phyloP scores from a whole-genome alignment of 2,797 vertebrate species.

The Sarcoramphus papa region DNA sequence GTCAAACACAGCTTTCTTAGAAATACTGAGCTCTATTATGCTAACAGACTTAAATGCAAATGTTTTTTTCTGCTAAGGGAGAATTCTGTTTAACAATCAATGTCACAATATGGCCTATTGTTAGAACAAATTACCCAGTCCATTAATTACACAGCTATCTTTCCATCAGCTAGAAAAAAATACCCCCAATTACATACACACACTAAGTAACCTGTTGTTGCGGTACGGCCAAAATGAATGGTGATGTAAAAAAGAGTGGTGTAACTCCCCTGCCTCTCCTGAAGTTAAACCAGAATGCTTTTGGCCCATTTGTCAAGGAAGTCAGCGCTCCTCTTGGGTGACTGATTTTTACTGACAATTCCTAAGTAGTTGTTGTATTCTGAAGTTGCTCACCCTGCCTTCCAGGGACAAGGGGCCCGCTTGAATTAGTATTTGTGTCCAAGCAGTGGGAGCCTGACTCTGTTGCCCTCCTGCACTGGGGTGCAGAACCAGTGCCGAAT shows the following conservation, averaged over 20 bases:
- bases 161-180: not conserved
- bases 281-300: not conserved
- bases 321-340: not conserved
- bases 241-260: not conserved
- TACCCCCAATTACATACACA: not conserved
- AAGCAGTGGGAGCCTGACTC: not conserved
- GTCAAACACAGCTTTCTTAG: not conserved
- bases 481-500: not conserved
- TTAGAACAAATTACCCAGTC: conserved; percentile 9
- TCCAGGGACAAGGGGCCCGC: not conserved
- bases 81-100: not conserved
- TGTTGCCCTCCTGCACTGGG: not conserved
- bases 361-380: conserved; percentile 20
- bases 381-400: not conserved
- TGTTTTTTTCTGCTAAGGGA: not conserved
- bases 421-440: not conserved
- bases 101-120: not conserved
- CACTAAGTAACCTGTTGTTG: not conserved
- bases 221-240: not conserved
- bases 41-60: not conserved
- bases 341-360: conserved; percentile 21
- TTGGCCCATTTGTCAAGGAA: not conserved
- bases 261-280: not conserved
- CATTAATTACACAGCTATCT: conserved; percentile 15
- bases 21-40: not conserved